A percentile compares a stretch with the other conserved stretches of the same genome.
These are phyloP conservation scores for Xenus cinereus DNA, from an alignment of 2,113 vertebrate genomes.

Conservation along the genomic window DNA sequence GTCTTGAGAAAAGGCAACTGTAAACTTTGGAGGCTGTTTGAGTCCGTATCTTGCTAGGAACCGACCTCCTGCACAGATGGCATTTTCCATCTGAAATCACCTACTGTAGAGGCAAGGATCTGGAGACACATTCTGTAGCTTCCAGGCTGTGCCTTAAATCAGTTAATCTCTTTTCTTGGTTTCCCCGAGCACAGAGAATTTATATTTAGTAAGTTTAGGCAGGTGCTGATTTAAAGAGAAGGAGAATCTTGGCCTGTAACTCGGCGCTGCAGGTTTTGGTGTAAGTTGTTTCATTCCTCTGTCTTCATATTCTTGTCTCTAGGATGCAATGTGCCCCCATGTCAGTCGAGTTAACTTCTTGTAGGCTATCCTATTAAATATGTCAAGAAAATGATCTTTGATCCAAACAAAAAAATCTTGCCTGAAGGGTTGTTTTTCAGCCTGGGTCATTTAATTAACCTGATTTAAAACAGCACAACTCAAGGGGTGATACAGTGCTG, in stretches of 20 bases:
- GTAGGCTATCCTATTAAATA: background rate
- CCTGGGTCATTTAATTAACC: background rate
- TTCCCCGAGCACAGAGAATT: background rate
- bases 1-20: background rate
- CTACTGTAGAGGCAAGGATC: background rate
- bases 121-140: background rate
- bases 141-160: background rate
- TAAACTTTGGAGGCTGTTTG: background rate
- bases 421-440: background rate
- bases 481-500: background rate
- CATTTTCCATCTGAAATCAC: background rate
- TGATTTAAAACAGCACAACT: background rate
- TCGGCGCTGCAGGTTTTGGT: accelerated
- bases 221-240: background rate
- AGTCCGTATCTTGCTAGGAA: background rate
- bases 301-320: background rate
- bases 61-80: background rate
- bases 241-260: background rate
- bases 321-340: background rate
- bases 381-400: background rate
- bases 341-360: background rate
- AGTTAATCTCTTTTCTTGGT: background rate
- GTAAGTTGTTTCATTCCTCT: background rate
- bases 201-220: background rate
- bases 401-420: background rate